Conservation (phyloP, 2,797 vertebrate genomes). For the Hoplostethus mediterraneus region DNA sequence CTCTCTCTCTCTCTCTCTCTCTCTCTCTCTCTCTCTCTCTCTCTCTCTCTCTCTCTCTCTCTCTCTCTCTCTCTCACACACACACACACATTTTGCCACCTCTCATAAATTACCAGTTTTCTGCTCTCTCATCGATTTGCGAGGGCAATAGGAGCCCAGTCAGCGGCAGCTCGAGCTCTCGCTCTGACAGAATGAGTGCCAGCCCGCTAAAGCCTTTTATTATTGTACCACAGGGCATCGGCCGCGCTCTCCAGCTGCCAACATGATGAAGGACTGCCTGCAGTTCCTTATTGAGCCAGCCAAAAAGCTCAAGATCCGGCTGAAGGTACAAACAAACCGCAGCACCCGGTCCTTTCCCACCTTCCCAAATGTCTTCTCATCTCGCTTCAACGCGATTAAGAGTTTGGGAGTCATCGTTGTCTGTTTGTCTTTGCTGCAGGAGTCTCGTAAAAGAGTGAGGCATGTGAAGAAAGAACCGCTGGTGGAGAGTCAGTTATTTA, state of each 20-base stretch:
- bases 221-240: constrained; percentile 62
- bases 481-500: constrained; percentile 83
- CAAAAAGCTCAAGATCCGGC: constrained; percentile 85
- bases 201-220: constrained; percentile 62
- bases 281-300: constrained; percentile 86
- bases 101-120: constrained; percentile 61
- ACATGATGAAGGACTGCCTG: constrained; percentile 87
- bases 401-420: background rate
- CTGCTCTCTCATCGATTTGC: constrained; percentile 68
- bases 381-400: background rate
- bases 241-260: constrained; percentile 63
- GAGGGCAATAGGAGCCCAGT: constrained; percentile 44
- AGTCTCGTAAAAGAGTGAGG: constrained; percentile 80
- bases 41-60: background rate
- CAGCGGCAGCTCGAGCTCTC: constrained; percentile 48
- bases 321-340: constrained; percentile 73
- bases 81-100: constrained; percentile 44
- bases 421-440: constrained; percentile 59
- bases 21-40: background rate
- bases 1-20: constrained; percentile 27
- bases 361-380: background rate
- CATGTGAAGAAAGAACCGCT: constrained; percentile 81
- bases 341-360: background rate
- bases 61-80: constrained; percentile 18
- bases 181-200: constrained; percentile 55